These are phyloP conservation scores for Cylindroiulus punctatus DNA, from an alignment of 2,888 invertebrate species.

Conservation along the genomic window DNA sequence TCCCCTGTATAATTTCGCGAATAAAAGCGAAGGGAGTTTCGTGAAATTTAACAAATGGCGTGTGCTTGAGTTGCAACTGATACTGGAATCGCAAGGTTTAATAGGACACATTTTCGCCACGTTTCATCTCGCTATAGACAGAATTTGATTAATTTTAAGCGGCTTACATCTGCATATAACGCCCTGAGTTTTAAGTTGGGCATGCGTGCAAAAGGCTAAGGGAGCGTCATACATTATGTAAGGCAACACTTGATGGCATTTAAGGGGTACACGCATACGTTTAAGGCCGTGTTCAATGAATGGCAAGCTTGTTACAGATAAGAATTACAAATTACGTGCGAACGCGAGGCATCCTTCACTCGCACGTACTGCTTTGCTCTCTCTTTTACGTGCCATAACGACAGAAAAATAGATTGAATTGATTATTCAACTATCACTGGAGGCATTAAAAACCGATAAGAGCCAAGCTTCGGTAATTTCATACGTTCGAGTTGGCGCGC, in stretches of 20 bases:
- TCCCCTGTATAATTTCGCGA: not conserved
- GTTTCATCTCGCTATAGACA: not conserved
- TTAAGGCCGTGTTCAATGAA: conserved; percentile 23
- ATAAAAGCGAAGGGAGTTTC: not conserved
- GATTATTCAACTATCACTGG: conserved; percentile 4
- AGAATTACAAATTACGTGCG: conserved; percentile 25
- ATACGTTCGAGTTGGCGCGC: not conserved
- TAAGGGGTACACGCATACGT: conserved; percentile 24
- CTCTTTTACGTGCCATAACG: too few relatives aligned
- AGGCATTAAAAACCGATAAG: conserved; percentile 8
- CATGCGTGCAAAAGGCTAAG: not conserved
- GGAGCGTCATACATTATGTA: not conserved
- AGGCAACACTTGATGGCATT: conserved; percentile 21
- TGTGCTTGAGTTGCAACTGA: not conserved
- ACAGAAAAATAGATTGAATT: not conserved
- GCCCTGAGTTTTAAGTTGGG: not conserved
- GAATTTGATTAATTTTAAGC: conserved; percentile 32
- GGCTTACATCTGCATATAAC: conserved; percentile 20
- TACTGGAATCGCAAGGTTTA: not conserved
- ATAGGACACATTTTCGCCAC: not conserved
- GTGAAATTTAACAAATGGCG: conserved; percentile 17
- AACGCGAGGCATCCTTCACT: conserved; percentile 12
- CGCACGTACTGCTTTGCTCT: not conserved
- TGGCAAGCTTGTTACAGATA: conserved; percentile 25
- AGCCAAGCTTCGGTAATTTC: conserved; percentile 1